Base-by-base conservation (phyloP, 2,113 vertebrate species). In the Haliaeetus leucogaster region DNA sequence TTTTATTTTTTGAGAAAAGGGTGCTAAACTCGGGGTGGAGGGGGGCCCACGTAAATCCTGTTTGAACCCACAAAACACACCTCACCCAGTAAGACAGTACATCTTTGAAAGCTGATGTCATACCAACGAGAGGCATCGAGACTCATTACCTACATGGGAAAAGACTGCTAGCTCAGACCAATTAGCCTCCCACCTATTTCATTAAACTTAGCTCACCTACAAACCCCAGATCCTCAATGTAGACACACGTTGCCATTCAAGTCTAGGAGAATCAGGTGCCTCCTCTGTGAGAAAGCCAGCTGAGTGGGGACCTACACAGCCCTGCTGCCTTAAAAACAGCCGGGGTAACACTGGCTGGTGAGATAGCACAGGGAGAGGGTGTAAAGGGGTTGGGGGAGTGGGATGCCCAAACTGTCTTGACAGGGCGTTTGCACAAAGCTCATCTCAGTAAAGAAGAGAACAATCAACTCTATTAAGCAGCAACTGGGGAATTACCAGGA, bases 31-130 rank as follows among this genome's bases (percentile, higher is more conserved):
- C 11, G 0, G 22, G 38, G 26, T 43, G 34, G n/a, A 78, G 7
- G 7, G 34, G 9, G 6, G 5, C 19, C 38, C 50, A n/a, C 1
- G 0, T 38, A 45, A 89, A 73, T 42, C 23, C 58, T 70, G 5
- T 25, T 3, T 25, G 45, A 84, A 65, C 47, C 25, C 47, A 71
- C 29, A 45, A 21, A 61, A 17, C 15, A 14, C 14, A 34, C 77
- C 59, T 66, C 17, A 4, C 10, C 10, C 40, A 8, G 0, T 11
- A 16, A 65, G 12, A 34, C 10, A 12, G 42, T 10, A 13, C 0
- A 0, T 34, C 25, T 19, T 34, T 36, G 34, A 48, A 66, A 58
- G 66, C 61, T 48, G 42, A 11, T 34, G 20, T 50, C 13, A 13
- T 5, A 23, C 13, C 42, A 43, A 2, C 2, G 13, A 36, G 32